A percentile compares a stretch with the other conserved stretches of the same genome.
phyloP scores from a whole-genome alignment of 2,113 vertebrate genomes.

The Zosterops japonicus region DNA sequence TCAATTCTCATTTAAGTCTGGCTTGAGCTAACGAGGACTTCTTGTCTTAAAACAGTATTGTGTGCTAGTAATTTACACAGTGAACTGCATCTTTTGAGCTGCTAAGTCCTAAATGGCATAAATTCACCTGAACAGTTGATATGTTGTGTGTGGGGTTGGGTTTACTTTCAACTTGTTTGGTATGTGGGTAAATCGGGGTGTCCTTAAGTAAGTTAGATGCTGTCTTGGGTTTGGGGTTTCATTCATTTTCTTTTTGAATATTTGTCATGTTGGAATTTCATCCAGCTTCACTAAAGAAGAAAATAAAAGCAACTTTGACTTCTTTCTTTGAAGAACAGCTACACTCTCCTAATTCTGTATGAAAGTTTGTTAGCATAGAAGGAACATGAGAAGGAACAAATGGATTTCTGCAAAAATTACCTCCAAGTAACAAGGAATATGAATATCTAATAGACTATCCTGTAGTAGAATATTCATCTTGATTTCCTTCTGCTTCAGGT shows the following conservation, averaged over 20 bases:
- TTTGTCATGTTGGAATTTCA: background rate
- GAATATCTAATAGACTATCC: background rate
- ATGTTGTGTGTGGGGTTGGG: background rate
- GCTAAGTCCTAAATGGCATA: background rate
- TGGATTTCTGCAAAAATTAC: background rate
- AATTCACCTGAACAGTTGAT: background rate
- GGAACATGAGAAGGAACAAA: background rate
- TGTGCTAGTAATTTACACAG: background rate
- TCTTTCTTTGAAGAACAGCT: background rate
- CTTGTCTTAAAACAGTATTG: background rate
- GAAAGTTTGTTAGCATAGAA: background rate
- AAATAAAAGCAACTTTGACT: background rate
- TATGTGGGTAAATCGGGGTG: fast-evolving
- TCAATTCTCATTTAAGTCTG: background rate
- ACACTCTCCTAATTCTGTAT: background rate
- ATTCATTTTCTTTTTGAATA: background rate
- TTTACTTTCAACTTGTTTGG: background rate
- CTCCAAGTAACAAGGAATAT: background rate
- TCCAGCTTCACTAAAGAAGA: background rate
- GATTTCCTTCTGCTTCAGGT: background rate
- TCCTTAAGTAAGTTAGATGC: background rate
- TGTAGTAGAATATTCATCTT: background rate
- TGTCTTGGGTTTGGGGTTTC: background rate
- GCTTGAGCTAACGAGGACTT: background rate
- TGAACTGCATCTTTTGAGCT: background rate